Evolutionary conservation across 2,888 invertebrate species (phyloP).

Genomic region (Cephus runcator): DNA sequence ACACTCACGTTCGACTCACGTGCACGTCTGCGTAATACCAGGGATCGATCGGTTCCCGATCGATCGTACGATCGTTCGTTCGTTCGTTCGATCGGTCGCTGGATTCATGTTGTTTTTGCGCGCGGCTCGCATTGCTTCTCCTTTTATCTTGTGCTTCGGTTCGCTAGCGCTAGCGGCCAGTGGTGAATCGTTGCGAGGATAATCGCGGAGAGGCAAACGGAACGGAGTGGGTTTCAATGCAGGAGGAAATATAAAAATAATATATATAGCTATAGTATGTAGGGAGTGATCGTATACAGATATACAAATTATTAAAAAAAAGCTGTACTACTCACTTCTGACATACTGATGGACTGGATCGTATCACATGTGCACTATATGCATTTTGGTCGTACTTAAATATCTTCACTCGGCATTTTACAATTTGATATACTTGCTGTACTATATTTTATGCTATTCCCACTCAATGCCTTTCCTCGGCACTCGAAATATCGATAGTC

Average conservation of each 20-base stretch:
- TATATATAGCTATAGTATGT: neutral
- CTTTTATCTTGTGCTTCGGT: slow-evolving; percentile 23
- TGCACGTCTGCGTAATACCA: slow-evolving; percentile 62
- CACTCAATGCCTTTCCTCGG: neutral
- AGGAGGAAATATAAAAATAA: neutral
- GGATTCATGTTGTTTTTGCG: slow-evolving; percentile 54
- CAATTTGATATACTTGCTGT: neutral
- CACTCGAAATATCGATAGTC: neutral
- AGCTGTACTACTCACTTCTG: neutral
- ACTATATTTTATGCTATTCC: neutral
- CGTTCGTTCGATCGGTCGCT: slow-evolving; percentile 45
- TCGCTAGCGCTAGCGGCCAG: slow-evolving; percentile 2
- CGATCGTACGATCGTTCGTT: slow-evolving; percentile 14
- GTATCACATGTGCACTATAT: neutral
- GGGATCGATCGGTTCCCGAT: slow-evolving; percentile 50
- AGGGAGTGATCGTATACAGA: neutral
- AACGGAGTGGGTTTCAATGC: neutral
- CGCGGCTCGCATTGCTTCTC: slow-evolving; percentile 29
- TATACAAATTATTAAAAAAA: neutral
- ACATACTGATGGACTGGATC: neutral
- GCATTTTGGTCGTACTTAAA: neutral
- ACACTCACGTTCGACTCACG: slow-evolving; percentile 52
- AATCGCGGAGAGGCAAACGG: slow-evolving; percentile 1
- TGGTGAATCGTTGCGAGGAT: slow-evolving; percentile 5
- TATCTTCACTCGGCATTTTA: neutral